A percentile compares a stretch with the other conserved stretches of the same genome.
These are phyloP conservation scores for Orchestia grillus DNA, from an alignment of 1,140 invertebrate species.

Conservation along the genomic window DNA sequence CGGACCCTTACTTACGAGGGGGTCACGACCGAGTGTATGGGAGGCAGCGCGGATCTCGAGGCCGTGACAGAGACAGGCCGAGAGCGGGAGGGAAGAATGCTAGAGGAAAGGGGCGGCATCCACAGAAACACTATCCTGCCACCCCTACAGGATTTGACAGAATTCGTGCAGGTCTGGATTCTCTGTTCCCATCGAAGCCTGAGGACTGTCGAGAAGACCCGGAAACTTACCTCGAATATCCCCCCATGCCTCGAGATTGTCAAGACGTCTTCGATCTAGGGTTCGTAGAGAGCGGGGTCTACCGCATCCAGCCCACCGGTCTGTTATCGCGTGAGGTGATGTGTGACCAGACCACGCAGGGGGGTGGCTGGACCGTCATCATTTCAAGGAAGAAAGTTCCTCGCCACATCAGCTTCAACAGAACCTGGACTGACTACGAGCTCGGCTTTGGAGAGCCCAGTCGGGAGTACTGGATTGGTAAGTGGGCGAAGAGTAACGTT, in stretches of 20 bases:
- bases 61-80: conserved; percentile 3
- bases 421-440: conserved; percentile 66
- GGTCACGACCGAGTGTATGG: conserved; percentile 54
- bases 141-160: conserved; percentile 21
- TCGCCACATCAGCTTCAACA: conserved; percentile 67
- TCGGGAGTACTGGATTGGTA: conserved; percentile 68
- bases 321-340: conserved; percentile 62
- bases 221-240: conserved; percentile 65
- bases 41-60: conserved; percentile 57
- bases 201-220: conserved; percentile 67
- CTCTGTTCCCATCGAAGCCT: conserved; percentile 63
- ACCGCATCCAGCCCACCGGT: conserved; percentile 65
- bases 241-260: conserved; percentile 66
- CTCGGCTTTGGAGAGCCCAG: conserved; percentile 66
- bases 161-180: conserved; percentile 48
- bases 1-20: conserved; percentile 7
- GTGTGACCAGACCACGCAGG: conserved; percentile 66
- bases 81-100: neutral
- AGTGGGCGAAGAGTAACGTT: conserved; percentile 18
- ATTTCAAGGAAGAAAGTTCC: conserved; percentile 64
- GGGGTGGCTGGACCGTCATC: conserved; percentile 67
- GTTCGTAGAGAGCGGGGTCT: conserved; percentile 66
- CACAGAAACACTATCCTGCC: conserved; percentile 10
- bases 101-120: conserved; percentile 41
- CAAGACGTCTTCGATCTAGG: conserved; percentile 65